Evolutionary conservation across 2,113 vertebrate species (phyloP).

Genomic region (Trachemys scripta): DNA sequence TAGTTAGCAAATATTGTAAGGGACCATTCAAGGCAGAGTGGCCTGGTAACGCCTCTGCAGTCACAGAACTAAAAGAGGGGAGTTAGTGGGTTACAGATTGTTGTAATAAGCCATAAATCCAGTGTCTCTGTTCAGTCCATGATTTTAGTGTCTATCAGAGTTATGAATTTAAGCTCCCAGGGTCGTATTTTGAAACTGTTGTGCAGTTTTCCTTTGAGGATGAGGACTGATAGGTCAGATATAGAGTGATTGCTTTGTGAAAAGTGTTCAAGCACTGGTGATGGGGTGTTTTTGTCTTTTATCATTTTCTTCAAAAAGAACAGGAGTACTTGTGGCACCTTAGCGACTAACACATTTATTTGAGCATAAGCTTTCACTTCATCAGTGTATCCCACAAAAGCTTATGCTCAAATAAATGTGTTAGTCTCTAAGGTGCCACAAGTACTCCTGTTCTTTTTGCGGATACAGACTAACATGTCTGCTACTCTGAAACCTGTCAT

Average conservation of each 20-base stretch:
- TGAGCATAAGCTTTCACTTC: too few relatives aligned
- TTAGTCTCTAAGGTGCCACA: too few relatives aligned
- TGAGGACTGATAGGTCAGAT: background rate
- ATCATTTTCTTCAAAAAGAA: too few relatives aligned
- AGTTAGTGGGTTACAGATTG: background rate
- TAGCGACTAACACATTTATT: too few relatives aligned
- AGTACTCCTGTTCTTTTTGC: too few relatives aligned
- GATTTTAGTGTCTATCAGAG: background rate
- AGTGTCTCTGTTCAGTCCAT: background rate
- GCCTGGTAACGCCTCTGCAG: background rate
- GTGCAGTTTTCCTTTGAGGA: background rate
- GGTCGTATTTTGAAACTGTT: background rate
- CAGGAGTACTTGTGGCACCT: too few relatives aligned
- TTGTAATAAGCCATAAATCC: background rate
- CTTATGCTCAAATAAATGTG: too few relatives aligned
- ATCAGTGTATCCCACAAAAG: too few relatives aligned
- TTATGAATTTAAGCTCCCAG: background rate
- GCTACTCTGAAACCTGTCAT: too few relatives aligned
- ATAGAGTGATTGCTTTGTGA: background rate
- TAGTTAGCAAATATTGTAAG: background rate
- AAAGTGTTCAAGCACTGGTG: background rate
- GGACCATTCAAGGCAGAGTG: background rate
- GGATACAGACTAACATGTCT: too few relatives aligned
- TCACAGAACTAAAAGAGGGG: background rate
- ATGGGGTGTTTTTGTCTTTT: too few relatives aligned